These are phyloP conservation scores for Phasia obesa DNA, from an alignment of 2,888 invertebrate species.

Conservation along the genomic window DNA sequence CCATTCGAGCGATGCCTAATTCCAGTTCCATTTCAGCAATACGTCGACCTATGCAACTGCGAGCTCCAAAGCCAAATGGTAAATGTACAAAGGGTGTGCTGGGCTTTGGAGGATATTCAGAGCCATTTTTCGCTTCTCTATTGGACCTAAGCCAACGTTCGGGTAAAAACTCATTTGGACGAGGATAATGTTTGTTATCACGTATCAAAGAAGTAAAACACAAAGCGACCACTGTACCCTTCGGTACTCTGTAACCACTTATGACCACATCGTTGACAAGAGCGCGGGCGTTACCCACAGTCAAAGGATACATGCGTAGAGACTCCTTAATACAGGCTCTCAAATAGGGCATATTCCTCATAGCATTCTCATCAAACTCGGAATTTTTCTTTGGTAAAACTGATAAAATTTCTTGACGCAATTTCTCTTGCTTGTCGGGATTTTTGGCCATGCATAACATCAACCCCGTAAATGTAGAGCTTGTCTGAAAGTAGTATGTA, in stretches of 20 bases:
- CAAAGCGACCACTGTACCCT: conserved; percentile 87
- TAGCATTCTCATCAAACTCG: conserved; percentile 82
- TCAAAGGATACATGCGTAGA: conserved; percentile 85
- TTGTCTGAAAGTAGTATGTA: conserved; percentile 80
- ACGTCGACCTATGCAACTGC: conserved; percentile 88
- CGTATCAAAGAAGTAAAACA: conserved; percentile 83
- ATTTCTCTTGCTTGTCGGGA: conserved; percentile 85
- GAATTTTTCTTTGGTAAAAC: conserved; percentile 81
- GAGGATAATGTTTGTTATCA: conserved; percentile 82
- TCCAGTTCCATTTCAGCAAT: conserved; percentile 88
- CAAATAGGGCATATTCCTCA: conserved; percentile 85
- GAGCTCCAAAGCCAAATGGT: conserved; percentile 88
- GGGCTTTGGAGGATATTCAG: conserved; percentile 84
- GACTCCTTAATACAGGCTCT: conserved; percentile 90
- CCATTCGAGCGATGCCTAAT: conserved; percentile 82
- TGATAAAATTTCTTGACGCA: conserved; percentile 85
- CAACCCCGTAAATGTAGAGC: conserved; percentile 73
- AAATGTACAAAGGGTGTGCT: conserved; percentile 80
- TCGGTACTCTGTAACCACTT: conserved; percentile 86
- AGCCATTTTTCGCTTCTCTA: conserved; percentile 82
- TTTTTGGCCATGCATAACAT: conserved; percentile 84
- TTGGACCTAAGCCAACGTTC: conserved; percentile 86
- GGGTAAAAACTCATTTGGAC: conserved; percentile 86
- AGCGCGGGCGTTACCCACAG: conserved; percentile 84
- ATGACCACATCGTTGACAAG: conserved; percentile 85